Evolutionary conservation across 2,797 vertebrate species (phyloP).

Genomic region (Bryconaethiops microstoma): DNA sequence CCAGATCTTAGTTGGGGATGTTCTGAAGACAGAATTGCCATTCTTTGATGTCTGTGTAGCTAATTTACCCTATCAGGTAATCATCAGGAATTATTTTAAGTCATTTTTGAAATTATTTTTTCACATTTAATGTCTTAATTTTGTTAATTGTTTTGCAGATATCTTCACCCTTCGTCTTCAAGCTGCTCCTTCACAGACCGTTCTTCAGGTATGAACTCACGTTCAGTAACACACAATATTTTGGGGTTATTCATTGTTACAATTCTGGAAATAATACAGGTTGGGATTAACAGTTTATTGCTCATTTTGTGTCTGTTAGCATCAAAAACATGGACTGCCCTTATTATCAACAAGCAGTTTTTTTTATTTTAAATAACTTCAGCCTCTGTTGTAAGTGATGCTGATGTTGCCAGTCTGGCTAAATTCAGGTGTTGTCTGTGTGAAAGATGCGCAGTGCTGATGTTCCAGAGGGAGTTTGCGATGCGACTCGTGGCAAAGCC

Average conservation of each 20-base stretch:
- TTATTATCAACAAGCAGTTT: neutral
- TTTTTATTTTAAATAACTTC: neutral
- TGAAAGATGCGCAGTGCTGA: constrained; percentile 93
- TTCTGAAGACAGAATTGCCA: constrained; percentile 92
- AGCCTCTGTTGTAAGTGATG: neutral
- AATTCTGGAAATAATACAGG: no score
- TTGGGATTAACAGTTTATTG: no score
- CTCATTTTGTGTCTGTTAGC: no score
- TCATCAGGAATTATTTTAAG: neutral
- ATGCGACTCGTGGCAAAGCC: constrained; percentile 93
- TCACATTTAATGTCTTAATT: neutral
- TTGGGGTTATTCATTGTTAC: no score
- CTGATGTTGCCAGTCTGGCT: neutral
- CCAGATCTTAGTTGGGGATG: constrained; percentile 92
- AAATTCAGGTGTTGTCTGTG: neutral
- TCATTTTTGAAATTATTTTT: neutral
- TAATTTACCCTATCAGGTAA: constrained; percentile 96
- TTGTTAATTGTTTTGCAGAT: constrained; percentile 79
- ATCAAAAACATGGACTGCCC: no score
- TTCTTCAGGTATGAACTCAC: constrained; percentile 90
- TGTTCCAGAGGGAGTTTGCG: constrained; percentile 99
- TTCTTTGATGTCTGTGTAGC: constrained; percentile 97
- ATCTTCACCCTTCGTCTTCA: constrained; percentile 97
- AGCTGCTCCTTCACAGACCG: constrained; percentile 93
- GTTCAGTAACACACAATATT: no score